A percentile compares a stretch with the other conserved stretches of the same genome.
These are phyloP conservation scores for Aricia agestis DNA, from an alignment of 1,140 invertebrate genomes.

Conservation along the genomic window DNA sequence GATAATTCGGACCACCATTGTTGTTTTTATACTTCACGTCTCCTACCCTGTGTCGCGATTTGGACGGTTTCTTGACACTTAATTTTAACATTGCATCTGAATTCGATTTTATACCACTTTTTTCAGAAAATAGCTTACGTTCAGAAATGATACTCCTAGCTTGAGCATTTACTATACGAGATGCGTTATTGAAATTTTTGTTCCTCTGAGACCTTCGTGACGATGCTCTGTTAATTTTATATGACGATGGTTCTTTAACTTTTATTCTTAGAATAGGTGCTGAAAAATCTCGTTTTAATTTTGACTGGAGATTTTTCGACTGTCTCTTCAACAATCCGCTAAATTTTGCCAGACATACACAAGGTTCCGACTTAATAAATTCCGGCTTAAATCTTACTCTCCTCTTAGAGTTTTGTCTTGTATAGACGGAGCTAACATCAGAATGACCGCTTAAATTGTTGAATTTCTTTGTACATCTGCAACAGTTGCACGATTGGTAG, in stretches of 20 bases:
- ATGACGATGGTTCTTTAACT: background rate
- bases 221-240: background rate
- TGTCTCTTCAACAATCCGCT: slow-evolving; percentile 31
- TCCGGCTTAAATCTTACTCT: slow-evolving; percentile 41
- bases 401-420: slow-evolving; percentile 26
- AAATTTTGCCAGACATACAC: slow-evolving; percentile 45
- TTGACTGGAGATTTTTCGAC: slow-evolving; percentile 27
- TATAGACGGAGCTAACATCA: slow-evolving; percentile 19
- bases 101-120: slow-evolving; percentile 21
- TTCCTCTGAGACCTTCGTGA: background rate
- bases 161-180: too few relatives aligned
- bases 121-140: too few relatives aligned
- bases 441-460: slow-evolving; percentile 6
- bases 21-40: slow-evolving; percentile 26
- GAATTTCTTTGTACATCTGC: slow-evolving; percentile 31
- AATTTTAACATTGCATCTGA: slow-evolving; percentile 24
- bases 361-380: slow-evolving; percentile 47
- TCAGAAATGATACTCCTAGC: too few relatives aligned
- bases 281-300: slow-evolving; percentile 6
- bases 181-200: background rate
- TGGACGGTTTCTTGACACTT: slow-evolving; percentile 22
- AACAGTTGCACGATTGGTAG: slow-evolving; percentile 39
- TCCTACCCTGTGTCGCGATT: slow-evolving; percentile 32
- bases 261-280: slow-evolving; percentile 15
- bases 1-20: background rate